Percentiles rank a stretch among this genome's conserved stretches.
These are phyloP conservation scores for Phalloptychus januarius DNA, from an alignment of 2,797 vertebrate species.

Conservation along the genomic window DNA sequence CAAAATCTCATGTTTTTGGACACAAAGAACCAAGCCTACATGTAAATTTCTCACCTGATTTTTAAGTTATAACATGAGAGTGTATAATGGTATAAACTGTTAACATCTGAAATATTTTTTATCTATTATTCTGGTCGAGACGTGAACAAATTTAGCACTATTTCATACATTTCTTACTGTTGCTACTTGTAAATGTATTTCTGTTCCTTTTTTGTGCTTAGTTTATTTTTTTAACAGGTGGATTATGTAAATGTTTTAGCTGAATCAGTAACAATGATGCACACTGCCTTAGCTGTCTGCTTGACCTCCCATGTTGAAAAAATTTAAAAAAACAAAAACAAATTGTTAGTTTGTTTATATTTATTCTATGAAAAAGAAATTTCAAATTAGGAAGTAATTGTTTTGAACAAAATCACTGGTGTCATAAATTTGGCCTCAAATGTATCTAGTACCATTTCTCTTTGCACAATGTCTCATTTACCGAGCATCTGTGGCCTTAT, in stretches of 20 bases:
- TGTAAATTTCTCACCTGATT: constrained; percentile 49
- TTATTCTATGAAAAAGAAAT: background rate
- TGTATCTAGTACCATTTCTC: background rate
- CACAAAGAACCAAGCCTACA: constrained; percentile 29
- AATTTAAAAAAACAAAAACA: no score
- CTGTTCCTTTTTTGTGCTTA: constrained; percentile 58
- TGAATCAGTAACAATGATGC: constrained; percentile 77
- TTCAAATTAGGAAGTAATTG: background rate
- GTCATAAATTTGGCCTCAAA: background rate
- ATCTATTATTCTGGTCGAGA: constrained; percentile 37
- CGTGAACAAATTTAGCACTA: constrained; percentile 41
- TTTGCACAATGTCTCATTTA: background rate
- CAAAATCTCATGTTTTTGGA: constrained; percentile 32
- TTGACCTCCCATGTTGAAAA: constrained; percentile 50
- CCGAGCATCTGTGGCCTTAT: background rate
- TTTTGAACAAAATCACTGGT: background rate
- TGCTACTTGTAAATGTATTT: constrained; percentile 59
- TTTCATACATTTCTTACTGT: constrained; percentile 56
- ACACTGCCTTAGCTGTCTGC: constrained; percentile 86
- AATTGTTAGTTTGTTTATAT: background rate
- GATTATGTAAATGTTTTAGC: constrained; percentile 79
- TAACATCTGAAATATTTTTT: constrained; percentile 54
- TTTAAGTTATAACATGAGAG: constrained; percentile 28
- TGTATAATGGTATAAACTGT: constrained; percentile 28
- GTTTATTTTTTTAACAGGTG: constrained; percentile 73